Evolutionary conservation across 1,140 invertebrate genomes (phyloP).

Genomic region (Melitaea cinxia): DNA sequence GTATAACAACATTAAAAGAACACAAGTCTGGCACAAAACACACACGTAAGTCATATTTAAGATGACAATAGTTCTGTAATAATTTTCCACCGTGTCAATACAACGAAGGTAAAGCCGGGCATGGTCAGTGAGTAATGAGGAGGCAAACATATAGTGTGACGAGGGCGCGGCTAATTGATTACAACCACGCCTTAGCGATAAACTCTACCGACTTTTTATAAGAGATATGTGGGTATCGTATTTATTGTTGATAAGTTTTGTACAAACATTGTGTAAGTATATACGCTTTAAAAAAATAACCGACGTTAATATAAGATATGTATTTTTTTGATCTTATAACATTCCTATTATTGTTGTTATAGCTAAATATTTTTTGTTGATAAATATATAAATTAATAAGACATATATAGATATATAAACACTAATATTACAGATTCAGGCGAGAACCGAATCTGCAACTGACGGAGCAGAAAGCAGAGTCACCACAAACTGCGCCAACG

Average conservation of each 20-base stretch:
- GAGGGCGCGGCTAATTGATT: conserved; percentile 58
- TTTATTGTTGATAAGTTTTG: background rate
- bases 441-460: too few species aligned
- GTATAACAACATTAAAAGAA: too few species aligned
- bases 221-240: conserved; percentile 15
- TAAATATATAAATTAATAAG: too few species aligned
- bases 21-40: background rate
- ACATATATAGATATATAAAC: too few species aligned
- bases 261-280: background rate
- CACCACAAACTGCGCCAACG: too few species aligned
- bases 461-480: too few species aligned
- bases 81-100: conserved; percentile 50
- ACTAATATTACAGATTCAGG: too few species aligned
- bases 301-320: too few species aligned
- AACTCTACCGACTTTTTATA: conserved; percentile 36
- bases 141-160: conserved; percentile 59
- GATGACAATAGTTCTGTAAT: conserved; percentile 23
- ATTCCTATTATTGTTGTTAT: too few species aligned
- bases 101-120: conserved; percentile 39
- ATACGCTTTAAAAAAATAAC: too few species aligned
- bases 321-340: too few species aligned
- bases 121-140: conserved; percentile 59
- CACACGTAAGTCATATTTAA: conserved; percentile 3
- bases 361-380: too few species aligned
- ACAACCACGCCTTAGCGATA: conserved; percentile 50